phyloP scores from a whole-genome alignment of 2,888 invertebrate species.

The Scaptomyza caliginosa region DNA sequence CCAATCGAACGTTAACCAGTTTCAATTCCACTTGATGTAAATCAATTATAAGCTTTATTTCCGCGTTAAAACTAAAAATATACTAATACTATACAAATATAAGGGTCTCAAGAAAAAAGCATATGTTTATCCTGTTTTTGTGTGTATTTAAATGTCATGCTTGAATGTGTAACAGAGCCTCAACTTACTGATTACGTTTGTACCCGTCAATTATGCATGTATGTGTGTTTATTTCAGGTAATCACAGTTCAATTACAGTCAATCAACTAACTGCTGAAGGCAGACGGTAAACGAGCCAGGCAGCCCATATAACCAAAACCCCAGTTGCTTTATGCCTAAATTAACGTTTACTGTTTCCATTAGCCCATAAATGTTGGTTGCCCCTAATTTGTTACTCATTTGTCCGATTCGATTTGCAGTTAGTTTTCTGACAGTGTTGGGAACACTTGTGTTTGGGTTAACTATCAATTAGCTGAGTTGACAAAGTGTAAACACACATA shows the following conservation, averaged over 20 bases:
- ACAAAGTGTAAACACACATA: no score
- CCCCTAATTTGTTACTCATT: conserved; percentile 14
- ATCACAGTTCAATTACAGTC: conserved; percentile 32
- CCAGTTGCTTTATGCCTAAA: conserved; percentile 3
- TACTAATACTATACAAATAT: not conserved
- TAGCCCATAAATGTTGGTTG: conserved; percentile 18
- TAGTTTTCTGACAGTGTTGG: not conserved
- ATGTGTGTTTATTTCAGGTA: conserved; percentile 14
- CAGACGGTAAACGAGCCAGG: conserved; percentile 19
- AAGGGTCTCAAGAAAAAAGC: not conserved
- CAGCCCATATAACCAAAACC: not conserved
- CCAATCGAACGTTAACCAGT: conserved; percentile 9
- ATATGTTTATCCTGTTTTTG: not conserved
- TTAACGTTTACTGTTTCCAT: conserved; percentile 8
- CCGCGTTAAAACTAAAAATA: not conserved
- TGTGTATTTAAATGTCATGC: not conserved
- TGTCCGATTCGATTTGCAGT: conserved; percentile 13
- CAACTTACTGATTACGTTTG: not conserved
- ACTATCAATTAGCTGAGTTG: conserved; percentile 4
- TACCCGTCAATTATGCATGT: conserved; percentile 17
- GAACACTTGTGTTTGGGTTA: not conserved
- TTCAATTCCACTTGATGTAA: not conserved
- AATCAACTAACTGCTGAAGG: conserved; percentile 8
- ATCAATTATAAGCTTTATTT: not conserved
- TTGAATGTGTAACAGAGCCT: conserved; percentile 4